Conservation (phyloP, 2,888 invertebrate genomes). For the Drosophila pseudotalamancana region DNA sequence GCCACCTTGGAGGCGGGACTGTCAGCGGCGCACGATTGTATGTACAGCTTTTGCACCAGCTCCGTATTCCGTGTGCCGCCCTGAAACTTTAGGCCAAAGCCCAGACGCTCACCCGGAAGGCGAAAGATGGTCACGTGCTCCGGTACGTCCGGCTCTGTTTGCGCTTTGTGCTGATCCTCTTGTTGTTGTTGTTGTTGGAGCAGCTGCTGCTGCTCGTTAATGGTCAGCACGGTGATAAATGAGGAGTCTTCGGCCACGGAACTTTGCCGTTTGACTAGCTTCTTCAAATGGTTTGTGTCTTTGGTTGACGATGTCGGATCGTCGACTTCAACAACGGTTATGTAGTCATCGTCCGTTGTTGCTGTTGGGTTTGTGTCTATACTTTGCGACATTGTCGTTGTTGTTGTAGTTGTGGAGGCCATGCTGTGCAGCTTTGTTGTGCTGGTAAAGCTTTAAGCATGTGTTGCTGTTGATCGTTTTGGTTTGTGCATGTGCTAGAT, state of each 20-base stretch:
- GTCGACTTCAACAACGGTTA: constrained; percentile 88
- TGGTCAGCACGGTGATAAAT: constrained; percentile 87
- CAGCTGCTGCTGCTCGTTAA: constrained; percentile 84
- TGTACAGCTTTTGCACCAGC: constrained; percentile 91
- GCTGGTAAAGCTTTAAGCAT: constrained; percentile 31
- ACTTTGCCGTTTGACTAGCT: constrained; percentile 77
- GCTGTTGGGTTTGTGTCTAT: constrained; percentile 31
- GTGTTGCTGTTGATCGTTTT: constrained; percentile 28
- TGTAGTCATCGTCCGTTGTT: constrained; percentile 84
- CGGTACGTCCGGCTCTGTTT: constrained; percentile 82
- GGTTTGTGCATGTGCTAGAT: constrained; percentile 26
- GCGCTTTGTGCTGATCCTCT: constrained; percentile 15
- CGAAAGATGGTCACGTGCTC: constrained; percentile 93
- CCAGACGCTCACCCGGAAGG: constrained; percentile 94
- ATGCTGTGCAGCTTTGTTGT: constrained; percentile 30
- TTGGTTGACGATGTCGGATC: constrained; percentile 80
- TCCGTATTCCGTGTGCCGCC: constrained; percentile 93
- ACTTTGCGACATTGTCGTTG: constrained; percentile 27
- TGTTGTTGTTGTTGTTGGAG: constrained; percentile 56
- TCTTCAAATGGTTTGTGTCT: constrained; percentile 78
- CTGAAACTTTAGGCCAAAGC: constrained; percentile 96
- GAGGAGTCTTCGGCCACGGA: constrained; percentile 82
- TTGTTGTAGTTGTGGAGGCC: constrained; percentile 36
- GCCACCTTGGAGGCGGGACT: constrained; percentile 94
- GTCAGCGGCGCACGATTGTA: constrained; percentile 94